phyloP scores from a whole-genome alignment of 1,140 invertebrate species.

The Ptiloglossa arizonensis region DNA sequence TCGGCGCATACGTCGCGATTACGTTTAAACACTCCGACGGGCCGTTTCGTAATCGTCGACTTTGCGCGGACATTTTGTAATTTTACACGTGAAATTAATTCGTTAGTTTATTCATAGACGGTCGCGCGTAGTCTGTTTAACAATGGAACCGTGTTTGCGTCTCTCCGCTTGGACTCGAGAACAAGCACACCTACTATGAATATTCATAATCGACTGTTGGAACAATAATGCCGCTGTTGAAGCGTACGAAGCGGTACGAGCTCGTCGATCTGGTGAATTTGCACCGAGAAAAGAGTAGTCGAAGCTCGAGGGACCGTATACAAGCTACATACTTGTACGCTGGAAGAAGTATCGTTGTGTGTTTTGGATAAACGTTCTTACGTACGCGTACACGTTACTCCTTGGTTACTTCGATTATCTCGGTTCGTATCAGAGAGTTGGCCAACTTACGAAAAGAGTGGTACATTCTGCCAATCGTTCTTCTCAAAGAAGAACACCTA shows the following conservation, averaged over 20 bases:
- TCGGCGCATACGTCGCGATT: not conserved
- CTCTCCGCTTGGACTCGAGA: conserved; percentile 15
- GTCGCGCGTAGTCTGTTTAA: conserved; percentile 41
- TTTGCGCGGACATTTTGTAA: conserved; percentile 1
- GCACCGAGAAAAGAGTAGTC: not conserved
- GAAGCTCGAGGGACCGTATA: not conserved
- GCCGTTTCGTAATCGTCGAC: conserved; percentile 16
- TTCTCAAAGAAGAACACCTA: no score
- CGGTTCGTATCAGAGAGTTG: no score
- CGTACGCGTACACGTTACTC: no score
- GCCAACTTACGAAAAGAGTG: no score
- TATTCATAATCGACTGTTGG: conserved; percentile 61
- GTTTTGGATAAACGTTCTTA: no score
- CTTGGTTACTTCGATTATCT: no score
- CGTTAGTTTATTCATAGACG: conserved; percentile 56
- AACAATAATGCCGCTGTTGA: conserved; percentile 57
- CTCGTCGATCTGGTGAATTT: not conserved
- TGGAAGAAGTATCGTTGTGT: no score
- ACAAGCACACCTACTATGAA: conserved; percentile 55
- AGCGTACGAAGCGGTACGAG: conserved; percentile 27
- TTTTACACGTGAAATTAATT: conserved; percentile 49
- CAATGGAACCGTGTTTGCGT: conserved; percentile 51
- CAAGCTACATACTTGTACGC: no score
- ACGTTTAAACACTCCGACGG: conserved; percentile 4
- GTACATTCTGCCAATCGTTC: no score